Evolutionary conservation across 23 tunicate species (phyloP), one percentile per base, ranked within the genome.

Genomic region (Halocynthia roretzi): DNA sequence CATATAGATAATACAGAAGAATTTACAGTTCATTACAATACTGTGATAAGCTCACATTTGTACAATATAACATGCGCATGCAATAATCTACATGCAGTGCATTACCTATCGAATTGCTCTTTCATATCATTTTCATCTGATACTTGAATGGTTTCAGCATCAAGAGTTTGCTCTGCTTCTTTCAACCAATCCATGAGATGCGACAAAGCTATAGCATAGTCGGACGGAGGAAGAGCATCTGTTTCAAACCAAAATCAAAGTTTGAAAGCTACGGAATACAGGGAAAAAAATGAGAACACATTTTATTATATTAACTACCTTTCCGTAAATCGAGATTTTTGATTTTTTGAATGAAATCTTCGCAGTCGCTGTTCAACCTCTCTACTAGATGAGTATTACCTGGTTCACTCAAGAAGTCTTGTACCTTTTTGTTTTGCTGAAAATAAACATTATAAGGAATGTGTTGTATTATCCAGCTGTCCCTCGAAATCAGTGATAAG

Each of bases 101-200:
- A 31, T 65, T 9, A 65, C 70, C 70, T 74, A 8, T 23, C 78
- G 56, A 19, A 54, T 74, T 74, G 63, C 31, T 74, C 78, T 56
- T 74, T 74, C 50, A 74, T 53, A 10, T 14, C 56, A 8, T 74
- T 74, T 56, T 74, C 78, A 54, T 74, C 78, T 8, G 78, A 74
- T 8, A 74, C 22, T 74, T 74, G 71, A 53, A 74, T 74, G 2
- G 62, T 74, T 54, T 74, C 78, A 56, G 78, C 71, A 56, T 74
- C 78, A 19, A 74, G 56, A 4, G 78, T 74, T 14, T 53, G 62
- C 56, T 74, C 78, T 22, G 78, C 78, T 74, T 74, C 71, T 12
- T 62, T 54, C 6, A 74, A 54, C 78, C 78, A 74, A 54, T 74
- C 56, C 50, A 54, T 54, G 6, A 74, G 63, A 54, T 56, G 63